Conservation (phyloP, 1,140 invertebrate species). For the Drosophila nannoptera region DNA sequence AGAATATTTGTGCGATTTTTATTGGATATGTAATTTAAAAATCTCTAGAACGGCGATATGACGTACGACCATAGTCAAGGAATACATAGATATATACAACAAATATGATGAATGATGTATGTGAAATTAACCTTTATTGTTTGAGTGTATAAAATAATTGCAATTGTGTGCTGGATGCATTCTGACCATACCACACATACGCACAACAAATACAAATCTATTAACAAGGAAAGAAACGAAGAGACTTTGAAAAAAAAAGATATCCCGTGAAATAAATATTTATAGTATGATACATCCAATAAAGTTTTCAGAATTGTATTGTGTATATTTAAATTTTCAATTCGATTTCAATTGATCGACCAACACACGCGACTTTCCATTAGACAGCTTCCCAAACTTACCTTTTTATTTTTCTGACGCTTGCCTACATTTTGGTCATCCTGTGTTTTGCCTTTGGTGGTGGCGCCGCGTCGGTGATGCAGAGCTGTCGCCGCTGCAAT, state of each 20-base stretch:
- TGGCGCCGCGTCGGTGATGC: slow-evolving; percentile 43
- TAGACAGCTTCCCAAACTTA: slow-evolving; percentile 24
- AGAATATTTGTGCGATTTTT: slow-evolving; percentile 47
- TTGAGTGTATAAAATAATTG: slow-evolving; percentile 17
- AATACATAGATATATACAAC: slow-evolving; percentile 2
- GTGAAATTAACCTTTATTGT: not conserved
- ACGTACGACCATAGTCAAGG: slow-evolving; percentile 24
- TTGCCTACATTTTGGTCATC: slow-evolving; percentile 71
- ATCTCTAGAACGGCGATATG: slow-evolving; percentile 30
- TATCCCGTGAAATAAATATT: too few relatives aligned
- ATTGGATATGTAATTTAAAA: slow-evolving; percentile 47
- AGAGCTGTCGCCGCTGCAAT: slow-evolving; percentile 20
- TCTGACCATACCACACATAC: slow-evolving; percentile 5
- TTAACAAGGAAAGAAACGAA: slow-evolving; percentile 2
- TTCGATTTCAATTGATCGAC: too few relatives aligned
- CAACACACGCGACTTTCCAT: too few relatives aligned
- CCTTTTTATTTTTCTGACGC: slow-evolving; percentile 72
- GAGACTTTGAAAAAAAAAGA: too few relatives aligned
- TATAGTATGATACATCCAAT: too few relatives aligned
- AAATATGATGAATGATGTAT: not conserved
- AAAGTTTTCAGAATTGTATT: too few relatives aligned
- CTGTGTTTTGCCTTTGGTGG: slow-evolving; percentile 67
- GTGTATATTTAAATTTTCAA: too few relatives aligned
- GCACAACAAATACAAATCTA: not conserved
- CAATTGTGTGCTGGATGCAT: slow-evolving; percentile 16